These are phyloP conservation scores for Perca flavescens DNA, from an alignment of 2,113 vertebrate genomes.

Conservation along the genomic window DNA sequence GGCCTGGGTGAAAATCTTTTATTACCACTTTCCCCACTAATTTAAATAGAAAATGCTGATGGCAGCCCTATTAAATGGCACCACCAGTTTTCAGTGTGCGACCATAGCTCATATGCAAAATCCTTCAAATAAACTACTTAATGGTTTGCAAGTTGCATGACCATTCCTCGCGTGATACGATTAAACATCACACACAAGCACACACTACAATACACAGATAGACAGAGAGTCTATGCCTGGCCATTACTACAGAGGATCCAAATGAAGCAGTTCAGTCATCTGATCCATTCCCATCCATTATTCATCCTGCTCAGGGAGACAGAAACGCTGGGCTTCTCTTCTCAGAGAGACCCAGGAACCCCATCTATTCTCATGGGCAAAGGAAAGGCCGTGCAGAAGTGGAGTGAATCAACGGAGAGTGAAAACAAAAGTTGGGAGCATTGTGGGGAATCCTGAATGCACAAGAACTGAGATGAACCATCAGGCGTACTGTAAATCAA, in stretches of 20 bases:
- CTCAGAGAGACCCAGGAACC: constrained; percentile 71
- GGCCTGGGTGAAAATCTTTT: constrained; percentile 70
- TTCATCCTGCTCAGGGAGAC: constrained; percentile 75
- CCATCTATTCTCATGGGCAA: constrained; percentile 73
- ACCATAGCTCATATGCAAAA: constrained; percentile 9
- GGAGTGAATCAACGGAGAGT: constrained; percentile 49
- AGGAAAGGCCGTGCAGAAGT: constrained; percentile 61
- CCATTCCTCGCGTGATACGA: neutral
- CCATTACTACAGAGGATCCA: constrained; percentile 76
- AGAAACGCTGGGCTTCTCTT: constrained; percentile 65
- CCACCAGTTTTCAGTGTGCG: constrained; percentile 34
- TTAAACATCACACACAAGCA: constrained; percentile 1
- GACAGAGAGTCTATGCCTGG: constrained; percentile 60
- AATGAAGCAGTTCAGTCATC: constrained; percentile 81
- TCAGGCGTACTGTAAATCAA: constrained; percentile 24
- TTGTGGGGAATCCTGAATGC: constrained; percentile 10
- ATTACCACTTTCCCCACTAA: constrained; percentile 70
- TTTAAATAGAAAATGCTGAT: constrained; percentile 76
- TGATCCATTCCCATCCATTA: constrained; percentile 82
- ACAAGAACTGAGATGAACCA: constrained; percentile 32
- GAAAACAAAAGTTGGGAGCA: constrained; percentile 50
- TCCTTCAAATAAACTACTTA: constrained; percentile 44
- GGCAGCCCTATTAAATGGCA: constrained; percentile 65
- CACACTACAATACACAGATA: constrained; percentile 11
- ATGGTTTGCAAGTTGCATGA: constrained; percentile 42